phyloP scores from a whole-genome alignment of 2,888 invertebrate species.

The Lutraria lutraria region DNA sequence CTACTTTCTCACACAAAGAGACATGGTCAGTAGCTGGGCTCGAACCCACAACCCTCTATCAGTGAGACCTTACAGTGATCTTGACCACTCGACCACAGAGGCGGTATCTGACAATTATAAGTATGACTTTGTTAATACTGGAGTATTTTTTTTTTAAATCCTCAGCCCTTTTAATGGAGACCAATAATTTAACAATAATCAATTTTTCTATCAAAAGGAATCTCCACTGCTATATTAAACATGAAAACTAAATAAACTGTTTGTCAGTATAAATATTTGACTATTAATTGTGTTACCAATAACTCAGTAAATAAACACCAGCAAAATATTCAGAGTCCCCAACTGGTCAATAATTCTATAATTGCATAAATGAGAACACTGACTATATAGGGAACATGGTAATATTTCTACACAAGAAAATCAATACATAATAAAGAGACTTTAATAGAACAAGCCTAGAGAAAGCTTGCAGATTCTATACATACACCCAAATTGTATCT shows the following conservation, averaged over 20 bases:
- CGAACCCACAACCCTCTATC: too few species aligned
- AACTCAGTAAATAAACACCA: not conserved
- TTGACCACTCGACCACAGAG: too few species aligned
- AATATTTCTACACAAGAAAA: not conserved
- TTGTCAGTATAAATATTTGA: not conserved
- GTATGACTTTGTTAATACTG: too few species aligned
- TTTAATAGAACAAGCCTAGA: not conserved
- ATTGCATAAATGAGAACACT: not conserved
- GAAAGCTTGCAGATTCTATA: not conserved
- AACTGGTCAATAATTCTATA: slow-evolving; percentile 1
- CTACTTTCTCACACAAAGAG: too few species aligned
- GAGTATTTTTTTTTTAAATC: too few species aligned
- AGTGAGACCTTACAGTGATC: too few species aligned
- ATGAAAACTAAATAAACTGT: slow-evolving; percentile 1
- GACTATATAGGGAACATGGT: not conserved
- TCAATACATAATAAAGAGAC: not conserved
- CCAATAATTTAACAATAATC: not conserved
- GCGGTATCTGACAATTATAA: too few species aligned
- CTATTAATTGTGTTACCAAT: not conserved
- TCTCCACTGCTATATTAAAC: not conserved
- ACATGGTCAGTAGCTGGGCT: too few species aligned
- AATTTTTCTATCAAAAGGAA: not conserved
- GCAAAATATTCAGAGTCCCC: not conserved
- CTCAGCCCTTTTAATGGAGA: not conserved
- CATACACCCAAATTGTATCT: not conserved